A percentile compares a stretch with the other conserved stretches of the same genome.
Conservation (phyloP, 2,113 vertebrate species). For the Tyrannus savana region DNA sequence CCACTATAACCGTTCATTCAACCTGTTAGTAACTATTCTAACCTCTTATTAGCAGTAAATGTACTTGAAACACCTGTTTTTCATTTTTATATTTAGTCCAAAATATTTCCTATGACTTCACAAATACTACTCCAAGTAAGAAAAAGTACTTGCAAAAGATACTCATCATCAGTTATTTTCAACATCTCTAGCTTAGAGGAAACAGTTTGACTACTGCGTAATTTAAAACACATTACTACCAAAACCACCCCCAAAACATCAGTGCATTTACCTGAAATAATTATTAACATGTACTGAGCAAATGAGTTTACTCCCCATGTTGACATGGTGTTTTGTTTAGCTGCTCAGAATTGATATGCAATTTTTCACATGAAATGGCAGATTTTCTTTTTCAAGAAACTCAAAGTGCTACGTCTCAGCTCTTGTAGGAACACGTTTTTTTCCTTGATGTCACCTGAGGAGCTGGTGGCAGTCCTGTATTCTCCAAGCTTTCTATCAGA, state of each 20-base stretch:
- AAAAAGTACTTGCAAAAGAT: constrained; percentile 26
- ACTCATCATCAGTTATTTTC: background rate
- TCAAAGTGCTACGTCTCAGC: background rate
- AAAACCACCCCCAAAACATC: background rate
- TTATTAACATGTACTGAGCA: background rate
- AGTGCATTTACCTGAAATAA: constrained; percentile 32
- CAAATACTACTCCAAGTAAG: constrained; percentile 38
- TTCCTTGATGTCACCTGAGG: background rate
- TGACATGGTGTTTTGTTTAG: background rate
- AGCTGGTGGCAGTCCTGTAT: background rate
- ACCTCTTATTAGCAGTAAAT: background rate
- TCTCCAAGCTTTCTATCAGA: background rate
- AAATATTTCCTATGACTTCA: constrained; percentile 30
- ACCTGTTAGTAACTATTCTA: constrained; percentile 37
- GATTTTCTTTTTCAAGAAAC: background rate
- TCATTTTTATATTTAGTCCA: background rate
- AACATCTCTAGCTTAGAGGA: constrained; percentile 1
- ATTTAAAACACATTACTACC: constrained; percentile 2
- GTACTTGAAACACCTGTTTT: background rate
- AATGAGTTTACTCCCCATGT: background rate
- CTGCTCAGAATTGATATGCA: background rate
- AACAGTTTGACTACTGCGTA: background rate
- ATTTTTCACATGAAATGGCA: background rate
- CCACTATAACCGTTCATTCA: background rate
- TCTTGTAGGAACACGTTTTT: background rate